These are phyloP conservation scores for Cepphus grylle DNA, from an alignment of 2,113 vertebrate genomes.

Conservation along the genomic window DNA sequence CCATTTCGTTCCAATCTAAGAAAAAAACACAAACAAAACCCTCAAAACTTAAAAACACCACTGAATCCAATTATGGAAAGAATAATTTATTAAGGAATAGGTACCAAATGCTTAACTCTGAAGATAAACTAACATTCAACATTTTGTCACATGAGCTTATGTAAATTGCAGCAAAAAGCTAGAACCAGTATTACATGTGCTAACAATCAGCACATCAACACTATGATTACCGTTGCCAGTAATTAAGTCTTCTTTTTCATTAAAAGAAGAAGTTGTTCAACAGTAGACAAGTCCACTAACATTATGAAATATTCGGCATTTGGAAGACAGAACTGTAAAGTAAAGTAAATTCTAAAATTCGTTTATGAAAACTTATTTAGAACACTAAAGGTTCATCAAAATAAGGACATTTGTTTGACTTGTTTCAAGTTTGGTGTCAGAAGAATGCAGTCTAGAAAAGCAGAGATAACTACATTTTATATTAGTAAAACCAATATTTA, in stretches of 20 bases:
- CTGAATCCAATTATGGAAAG: not conserved
- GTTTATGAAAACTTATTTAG: not conserved
- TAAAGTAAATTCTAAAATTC: not conserved
- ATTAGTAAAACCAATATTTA: slow-evolving; percentile 31
- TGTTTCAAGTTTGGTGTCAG: not conserved
- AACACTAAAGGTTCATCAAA: not conserved
- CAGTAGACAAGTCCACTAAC: not conserved
- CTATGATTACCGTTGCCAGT: not conserved
- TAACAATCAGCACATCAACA: not conserved
- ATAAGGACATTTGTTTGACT: not conserved
- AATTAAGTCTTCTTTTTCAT: not conserved
- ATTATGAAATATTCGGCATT: not conserved
- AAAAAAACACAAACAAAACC: not conserved
- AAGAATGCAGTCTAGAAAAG: not conserved
- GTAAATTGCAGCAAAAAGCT: not conserved
- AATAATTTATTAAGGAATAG: not conserved
- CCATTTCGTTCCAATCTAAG: slow-evolving; percentile 90
- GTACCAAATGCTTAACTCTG: not conserved
- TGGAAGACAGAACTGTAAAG: not conserved
- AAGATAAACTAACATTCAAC: not conserved
- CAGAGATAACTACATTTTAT: not conserved
- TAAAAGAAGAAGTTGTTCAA: not conserved
- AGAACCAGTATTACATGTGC: not conserved
- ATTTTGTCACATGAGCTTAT: not conserved
- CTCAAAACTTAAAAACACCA: not conserved